Conservation (phyloP, 2,797 vertebrate genomes). For the Poecilia gillii region DNA sequence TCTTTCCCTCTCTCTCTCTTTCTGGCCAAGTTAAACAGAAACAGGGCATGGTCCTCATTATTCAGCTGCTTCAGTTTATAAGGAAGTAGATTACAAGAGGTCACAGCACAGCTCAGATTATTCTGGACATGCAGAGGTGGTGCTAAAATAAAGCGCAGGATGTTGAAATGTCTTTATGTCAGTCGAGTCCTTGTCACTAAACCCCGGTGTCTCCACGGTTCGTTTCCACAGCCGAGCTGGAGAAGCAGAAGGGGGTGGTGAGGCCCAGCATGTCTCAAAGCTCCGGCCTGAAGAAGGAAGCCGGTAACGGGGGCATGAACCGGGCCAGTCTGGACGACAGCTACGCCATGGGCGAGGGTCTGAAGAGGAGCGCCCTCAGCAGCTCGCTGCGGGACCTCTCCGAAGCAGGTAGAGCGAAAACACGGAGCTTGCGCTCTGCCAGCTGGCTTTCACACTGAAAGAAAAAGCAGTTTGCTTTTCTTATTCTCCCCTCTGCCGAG, state of each 20-base stretch:
- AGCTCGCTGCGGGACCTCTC: slow-evolving; percentile 97
- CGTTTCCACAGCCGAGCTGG: slow-evolving; percentile 89
- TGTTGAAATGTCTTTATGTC: slow-evolving; percentile 4
- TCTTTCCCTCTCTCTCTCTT: slow-evolving; percentile 24
- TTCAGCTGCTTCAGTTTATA: slow-evolving; percentile 51
- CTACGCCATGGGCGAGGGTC: slow-evolving; percentile 92
- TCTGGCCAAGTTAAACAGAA: slow-evolving; percentile 46
- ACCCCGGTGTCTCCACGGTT: slow-evolving; percentile 38
- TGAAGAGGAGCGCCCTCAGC: slow-evolving; percentile 96
- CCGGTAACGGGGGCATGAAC: slow-evolving; percentile 88
- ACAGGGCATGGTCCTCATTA: slow-evolving; percentile 60
- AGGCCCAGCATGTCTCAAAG: slow-evolving; percentile 95
- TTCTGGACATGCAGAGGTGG: slow-evolving; percentile 22
- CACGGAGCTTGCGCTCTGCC: slow-evolving; percentile 10
- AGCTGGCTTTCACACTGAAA: slow-evolving; percentile 5
- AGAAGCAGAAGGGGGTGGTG: slow-evolving; percentile 97
- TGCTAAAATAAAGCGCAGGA: slow-evolving; percentile 13
- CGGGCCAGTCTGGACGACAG: slow-evolving; percentile 96
- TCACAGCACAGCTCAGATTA: slow-evolving; percentile 13
- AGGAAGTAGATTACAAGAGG: slow-evolving; percentile 48
- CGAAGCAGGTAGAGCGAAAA: slow-evolving; percentile 88
- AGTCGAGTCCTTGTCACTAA: slow-evolving; percentile 35
- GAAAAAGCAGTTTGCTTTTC: slow-evolving; percentile 22
- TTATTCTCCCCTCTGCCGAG: slow-evolving; percentile 44
- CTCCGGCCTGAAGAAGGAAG: slow-evolving; percentile 94